phyloP scores from a whole-genome alignment of 2,888 invertebrate genomes.

The Megastigmus dorsalis region DNA sequence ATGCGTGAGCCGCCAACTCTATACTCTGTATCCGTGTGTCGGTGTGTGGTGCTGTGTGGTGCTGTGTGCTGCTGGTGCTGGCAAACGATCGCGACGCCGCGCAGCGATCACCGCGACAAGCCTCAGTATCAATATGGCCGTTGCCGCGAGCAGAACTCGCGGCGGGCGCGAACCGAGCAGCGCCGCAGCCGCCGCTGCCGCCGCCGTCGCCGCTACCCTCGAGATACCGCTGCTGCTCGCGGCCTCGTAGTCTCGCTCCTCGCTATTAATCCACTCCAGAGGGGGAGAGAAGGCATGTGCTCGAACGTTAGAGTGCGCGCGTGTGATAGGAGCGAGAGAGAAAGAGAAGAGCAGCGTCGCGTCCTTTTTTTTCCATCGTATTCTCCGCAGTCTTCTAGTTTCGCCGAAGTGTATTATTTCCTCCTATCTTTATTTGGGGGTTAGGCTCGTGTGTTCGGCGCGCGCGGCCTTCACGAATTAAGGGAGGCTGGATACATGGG shows the following conservation, averaged over 20 bases:
- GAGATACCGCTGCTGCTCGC: neutral
- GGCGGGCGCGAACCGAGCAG: conserved; percentile 11
- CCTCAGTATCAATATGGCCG: conserved; percentile 66
- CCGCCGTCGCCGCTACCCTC: neutral
- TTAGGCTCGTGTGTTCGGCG: too few relatives aligned
- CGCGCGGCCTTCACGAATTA: neutral
- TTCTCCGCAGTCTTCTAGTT: neutral
- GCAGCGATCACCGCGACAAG: conserved; percentile 56
- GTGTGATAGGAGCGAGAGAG: neutral
- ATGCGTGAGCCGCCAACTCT: neutral
- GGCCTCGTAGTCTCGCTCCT: neutral
- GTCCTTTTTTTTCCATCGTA: neutral
- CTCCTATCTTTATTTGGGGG: too few relatives aligned
- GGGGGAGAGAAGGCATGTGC: neutral
- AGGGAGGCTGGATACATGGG: too few relatives aligned
- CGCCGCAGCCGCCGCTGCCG: conserved; percentile 17
- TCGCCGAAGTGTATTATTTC: too few relatives aligned
- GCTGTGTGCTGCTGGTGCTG: neutral
- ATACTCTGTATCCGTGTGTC: neutral
- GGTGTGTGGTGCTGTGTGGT: conserved; percentile 5
- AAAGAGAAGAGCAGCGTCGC: neutral
- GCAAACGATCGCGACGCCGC: conserved; percentile 55
- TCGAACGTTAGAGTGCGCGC: conserved; percentile 22
- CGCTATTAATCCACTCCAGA: neutral
- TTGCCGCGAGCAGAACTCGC: conserved; percentile 49